Evolutionary conservation across 2,797 vertebrate genomes (phyloP).

Genomic region (Pteronotus mesoamericanus): DNA sequence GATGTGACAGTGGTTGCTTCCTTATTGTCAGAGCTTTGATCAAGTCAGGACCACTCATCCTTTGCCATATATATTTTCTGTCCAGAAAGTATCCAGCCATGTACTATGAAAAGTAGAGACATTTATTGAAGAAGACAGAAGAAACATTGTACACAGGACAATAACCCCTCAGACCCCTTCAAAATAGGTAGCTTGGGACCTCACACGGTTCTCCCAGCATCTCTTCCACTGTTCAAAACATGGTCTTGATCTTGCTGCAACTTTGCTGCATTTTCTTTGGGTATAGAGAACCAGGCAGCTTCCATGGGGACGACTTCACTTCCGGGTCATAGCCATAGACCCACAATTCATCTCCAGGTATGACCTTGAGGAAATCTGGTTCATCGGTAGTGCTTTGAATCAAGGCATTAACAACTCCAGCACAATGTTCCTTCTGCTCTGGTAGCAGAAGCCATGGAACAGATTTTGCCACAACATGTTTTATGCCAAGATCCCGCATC

Average conservation of each 20-base stretch:
- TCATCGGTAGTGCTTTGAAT: not conserved
- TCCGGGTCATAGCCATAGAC: not conserved
- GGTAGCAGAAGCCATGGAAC: no score
- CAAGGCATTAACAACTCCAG: no score
- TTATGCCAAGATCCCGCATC: no score
- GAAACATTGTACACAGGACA: not conserved
- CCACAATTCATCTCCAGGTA: not conserved
- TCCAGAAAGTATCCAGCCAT: not conserved
- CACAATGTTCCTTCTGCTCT: no score
- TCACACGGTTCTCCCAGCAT: not conserved
- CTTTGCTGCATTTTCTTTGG: not conserved
- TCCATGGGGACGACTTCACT: no score
- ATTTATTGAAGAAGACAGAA: not conserved
- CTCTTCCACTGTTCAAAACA: not conserved
- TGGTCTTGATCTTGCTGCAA: not conserved
- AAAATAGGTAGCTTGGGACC: not conserved
- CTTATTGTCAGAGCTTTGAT: not conserved
- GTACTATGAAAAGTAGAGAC: not conserved
- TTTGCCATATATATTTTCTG: no score
- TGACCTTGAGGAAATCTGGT: not conserved
- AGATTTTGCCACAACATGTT: no score
- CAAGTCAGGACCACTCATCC: not conserved
- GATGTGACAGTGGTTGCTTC: not conserved
- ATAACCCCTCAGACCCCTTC: not conserved
- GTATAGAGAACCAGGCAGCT: not conserved